phyloP scores from a whole-genome alignment of 2,888 invertebrate species.

The Eledona agricola region DNA sequence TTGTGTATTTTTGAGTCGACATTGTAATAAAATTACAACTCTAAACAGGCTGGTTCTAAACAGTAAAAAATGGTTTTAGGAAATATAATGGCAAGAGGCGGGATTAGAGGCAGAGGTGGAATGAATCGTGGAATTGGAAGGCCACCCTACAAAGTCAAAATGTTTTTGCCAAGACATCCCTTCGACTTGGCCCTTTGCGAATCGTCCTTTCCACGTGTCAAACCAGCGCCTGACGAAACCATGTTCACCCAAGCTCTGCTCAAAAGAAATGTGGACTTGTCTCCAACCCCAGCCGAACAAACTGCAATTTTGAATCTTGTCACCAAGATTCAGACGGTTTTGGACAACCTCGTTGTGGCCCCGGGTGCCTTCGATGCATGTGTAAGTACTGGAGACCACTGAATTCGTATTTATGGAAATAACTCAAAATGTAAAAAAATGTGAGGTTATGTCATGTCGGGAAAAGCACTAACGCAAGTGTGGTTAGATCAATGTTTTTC shows the following conservation, averaged over 20 bases:
- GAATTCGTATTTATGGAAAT: too few relatives aligned
- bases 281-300: slow-evolving; percentile 90
- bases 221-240: slow-evolving; percentile 83
- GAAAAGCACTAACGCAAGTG: too few relatives aligned
- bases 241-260: slow-evolving; percentile 88
- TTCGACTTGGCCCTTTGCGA: slow-evolving; percentile 90
- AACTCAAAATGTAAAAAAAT: too few relatives aligned
- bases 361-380: slow-evolving; percentile 95
- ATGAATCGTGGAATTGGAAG: slow-evolving; percentile 75
- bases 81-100: slow-evolving; percentile 75
- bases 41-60: too few relatives aligned
- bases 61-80: slow-evolving; percentile 17
- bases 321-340: slow-evolving; percentile 92
- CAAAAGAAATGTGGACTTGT: slow-evolving; percentile 91
- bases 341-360: slow-evolving; percentile 93
- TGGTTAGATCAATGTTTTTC: slow-evolving; percentile 6
- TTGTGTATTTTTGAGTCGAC: slow-evolving; percentile 12
- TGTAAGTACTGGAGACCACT: slow-evolving; percentile 78
- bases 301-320: slow-evolving; percentile 92
- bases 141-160: slow-evolving; percentile 71
- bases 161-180: slow-evolving; percentile 78
- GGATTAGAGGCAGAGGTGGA: slow-evolving; percentile 69
- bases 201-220: slow-evolving; percentile 86
- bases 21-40: not conserved
- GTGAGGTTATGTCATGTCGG: too few relatives aligned